Evolutionary conservation across 2,113 vertebrate genomes (phyloP).

Genomic region (Pyrgilauda ruficollis): DNA sequence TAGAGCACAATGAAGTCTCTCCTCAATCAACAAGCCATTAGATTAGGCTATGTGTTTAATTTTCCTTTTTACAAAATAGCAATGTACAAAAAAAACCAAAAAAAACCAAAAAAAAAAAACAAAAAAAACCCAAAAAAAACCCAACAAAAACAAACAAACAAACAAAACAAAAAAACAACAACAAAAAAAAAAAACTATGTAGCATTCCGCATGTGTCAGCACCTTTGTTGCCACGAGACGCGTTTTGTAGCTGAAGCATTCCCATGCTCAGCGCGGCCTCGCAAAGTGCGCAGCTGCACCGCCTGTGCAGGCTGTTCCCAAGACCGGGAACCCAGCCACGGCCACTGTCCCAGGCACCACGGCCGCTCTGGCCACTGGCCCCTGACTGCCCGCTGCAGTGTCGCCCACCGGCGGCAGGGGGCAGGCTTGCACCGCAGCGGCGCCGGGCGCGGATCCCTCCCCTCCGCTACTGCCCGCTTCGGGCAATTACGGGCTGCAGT

Average conservation of each 20-base stretch:
- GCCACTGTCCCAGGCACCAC: too few relatives aligned
- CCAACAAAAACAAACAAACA: too few relatives aligned
- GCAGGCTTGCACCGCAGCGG: not conserved
- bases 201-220: accelerated
- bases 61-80: not conserved
- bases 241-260: not conserved
- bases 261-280: not conserved
- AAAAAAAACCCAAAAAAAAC: too few relatives aligned
- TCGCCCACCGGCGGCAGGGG: not conserved
- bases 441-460: not conserved
- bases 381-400: not conserved
- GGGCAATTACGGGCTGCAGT: accelerated
- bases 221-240: not conserved
- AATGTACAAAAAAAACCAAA: not conserved
- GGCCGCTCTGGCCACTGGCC: not conserved
- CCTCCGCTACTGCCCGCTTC: not conserved
- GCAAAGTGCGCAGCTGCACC: not conserved
- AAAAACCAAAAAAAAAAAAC: not conserved
- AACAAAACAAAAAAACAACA: too few relatives aligned
- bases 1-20: not conserved
- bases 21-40: not conserved
- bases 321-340: not conserved
- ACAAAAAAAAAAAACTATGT: not conserved
- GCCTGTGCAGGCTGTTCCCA: not conserved
- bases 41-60: accelerated